These are phyloP conservation scores for Panthera uncia DNA, from an alignment of 2,113 vertebrate species.

Conservation along the genomic window DNA sequence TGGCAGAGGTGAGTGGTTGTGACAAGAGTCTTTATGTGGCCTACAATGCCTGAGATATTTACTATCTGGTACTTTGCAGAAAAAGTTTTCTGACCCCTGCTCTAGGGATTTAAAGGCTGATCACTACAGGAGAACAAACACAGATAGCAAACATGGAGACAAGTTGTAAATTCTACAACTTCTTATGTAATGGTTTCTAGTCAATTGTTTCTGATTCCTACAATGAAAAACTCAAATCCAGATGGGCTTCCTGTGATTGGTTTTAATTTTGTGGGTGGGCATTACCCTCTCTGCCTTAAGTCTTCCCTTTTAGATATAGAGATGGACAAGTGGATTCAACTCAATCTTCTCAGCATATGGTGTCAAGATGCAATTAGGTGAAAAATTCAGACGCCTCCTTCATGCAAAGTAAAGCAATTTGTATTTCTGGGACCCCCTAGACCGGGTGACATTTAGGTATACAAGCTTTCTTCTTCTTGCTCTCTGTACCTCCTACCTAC, in stretches of 20 bases:
- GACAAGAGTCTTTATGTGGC: not conserved
- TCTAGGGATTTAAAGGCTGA: not conserved
- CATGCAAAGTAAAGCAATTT: not conserved
- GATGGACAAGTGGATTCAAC: not conserved
- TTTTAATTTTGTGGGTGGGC: not conserved
- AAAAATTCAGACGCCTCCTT: not conserved
- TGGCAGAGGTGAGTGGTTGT: not conserved
- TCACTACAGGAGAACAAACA: not conserved
- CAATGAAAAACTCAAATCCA: not conserved
- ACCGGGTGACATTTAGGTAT: not conserved
- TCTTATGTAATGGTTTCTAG: conserved; percentile 18
- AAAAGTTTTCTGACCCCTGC: not conserved
- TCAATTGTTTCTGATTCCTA: conserved; percentile 10
- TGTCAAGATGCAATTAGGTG: not conserved
- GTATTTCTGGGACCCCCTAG: not conserved
- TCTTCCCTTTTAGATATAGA: not conserved
- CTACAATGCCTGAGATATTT: conserved; percentile 13
- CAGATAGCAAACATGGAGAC: not conserved
- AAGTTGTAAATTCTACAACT: conserved; percentile 26
- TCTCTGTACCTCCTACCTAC: not conserved
- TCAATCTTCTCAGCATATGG: not conserved
- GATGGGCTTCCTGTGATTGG: not conserved
- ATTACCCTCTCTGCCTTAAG: not conserved
- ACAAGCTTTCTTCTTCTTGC: not conserved
- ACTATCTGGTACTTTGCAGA: conserved; percentile 14